These are phyloP conservation scores for Metridium senile DNA, from an alignment of 92 coral and sea anemone species.

Conservation along the genomic window DNA sequence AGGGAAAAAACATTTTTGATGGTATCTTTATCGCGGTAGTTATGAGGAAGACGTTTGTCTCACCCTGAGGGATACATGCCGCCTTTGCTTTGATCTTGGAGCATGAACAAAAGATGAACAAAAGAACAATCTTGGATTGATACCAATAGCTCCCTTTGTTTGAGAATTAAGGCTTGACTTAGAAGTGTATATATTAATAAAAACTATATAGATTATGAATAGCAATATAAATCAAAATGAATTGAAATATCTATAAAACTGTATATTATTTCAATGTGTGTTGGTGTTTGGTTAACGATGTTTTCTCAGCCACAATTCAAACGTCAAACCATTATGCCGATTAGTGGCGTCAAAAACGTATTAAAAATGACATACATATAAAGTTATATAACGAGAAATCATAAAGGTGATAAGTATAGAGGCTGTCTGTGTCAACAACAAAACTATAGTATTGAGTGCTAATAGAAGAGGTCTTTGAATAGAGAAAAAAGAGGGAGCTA, in stretches of 20 bases:
- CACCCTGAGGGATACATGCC: conserved; percentile 32
- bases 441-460: not conserved
- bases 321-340: not conserved
- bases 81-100: conserved; percentile 30
- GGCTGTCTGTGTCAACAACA: not conserved
- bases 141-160: conserved; percentile 6
- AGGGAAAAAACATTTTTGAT: conserved; percentile 18
- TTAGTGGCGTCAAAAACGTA: conserved; percentile 11
- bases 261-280: not conserved
- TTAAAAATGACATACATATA: conserved; percentile 2
- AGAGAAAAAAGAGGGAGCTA: conserved; percentile 1
- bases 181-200: not conserved
- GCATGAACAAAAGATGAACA: not conserved
- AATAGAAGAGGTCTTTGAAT: not conserved
- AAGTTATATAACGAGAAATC: not conserved
- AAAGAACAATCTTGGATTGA: conserved; percentile 22
- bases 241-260: not conserved
- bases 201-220: not conserved
- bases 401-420: not conserved
- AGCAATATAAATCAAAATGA: not conserved
- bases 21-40: conserved; percentile 23
- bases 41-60: conserved; percentile 11
- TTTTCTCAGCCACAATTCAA: not conserved
- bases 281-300: not conserved
- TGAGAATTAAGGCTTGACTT: not conserved